Base-by-base conservation (phyloP, 64 coral and sea anemone species). In the Acropora yongei region DNA sequence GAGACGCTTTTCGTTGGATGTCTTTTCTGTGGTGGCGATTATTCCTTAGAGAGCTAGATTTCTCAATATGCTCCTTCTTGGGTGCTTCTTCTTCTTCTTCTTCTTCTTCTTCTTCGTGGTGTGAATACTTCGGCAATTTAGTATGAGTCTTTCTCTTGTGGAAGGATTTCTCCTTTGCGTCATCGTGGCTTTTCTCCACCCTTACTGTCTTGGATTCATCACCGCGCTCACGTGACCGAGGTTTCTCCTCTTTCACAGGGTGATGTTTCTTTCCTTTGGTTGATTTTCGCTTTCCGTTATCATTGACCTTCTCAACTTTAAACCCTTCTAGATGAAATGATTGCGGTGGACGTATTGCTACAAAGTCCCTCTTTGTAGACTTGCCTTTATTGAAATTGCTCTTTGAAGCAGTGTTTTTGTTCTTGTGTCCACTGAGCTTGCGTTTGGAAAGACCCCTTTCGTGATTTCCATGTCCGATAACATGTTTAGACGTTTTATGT, bases 301-400 rank as follows among this genome's bases (percentile, higher is more conserved):
- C 42, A 11, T 72, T 61, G 48, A 85, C 82, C 72, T 16, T 43
- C 6, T 85, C 60, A 14, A 85, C 82, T 30, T 85, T 45, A 48
- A 85, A 85, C 1, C 82, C 82, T 71, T 85, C 82, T 3, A 85
- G 66, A 20, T 66, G 69, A n/a, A 85, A 47, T n/a, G 61, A 46
- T 7, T 69, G 44, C 2, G 82, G 63, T 48, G 82, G 82, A 39
- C 47, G 58, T 30, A 85, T n/a, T 49, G 82, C 82, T 30, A 85
- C 68, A 17, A 85, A 85, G 17, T 85, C 82, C n/a, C 82, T 67
- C 18, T 85, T 85, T 14, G 68, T 39, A 71, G 82, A 85, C 68
- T 49, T 85, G 1, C 9, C 39, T 10, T 49, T 5, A 48, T 19
- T 72, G 11, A 48, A 48, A 11, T 55, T 55, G 5, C 82, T 10